Percentiles rank a stretch among this genome's conserved stretches.
Conservation (phyloP, 92 coral and sea anemone species). For the Paragorgia papillata region DNA sequence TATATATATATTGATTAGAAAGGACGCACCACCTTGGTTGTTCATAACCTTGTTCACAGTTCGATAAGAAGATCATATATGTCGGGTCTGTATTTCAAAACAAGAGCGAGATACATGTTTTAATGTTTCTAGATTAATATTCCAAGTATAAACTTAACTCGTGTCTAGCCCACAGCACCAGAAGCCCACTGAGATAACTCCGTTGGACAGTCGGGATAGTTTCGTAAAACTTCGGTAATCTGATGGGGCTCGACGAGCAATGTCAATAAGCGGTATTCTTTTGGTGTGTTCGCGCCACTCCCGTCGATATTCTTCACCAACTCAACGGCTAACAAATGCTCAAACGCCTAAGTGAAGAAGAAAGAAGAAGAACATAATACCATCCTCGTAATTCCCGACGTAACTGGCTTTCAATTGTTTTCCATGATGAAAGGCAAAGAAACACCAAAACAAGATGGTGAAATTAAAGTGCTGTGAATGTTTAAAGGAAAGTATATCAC, state of each 20-base stretch:
- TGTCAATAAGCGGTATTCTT: constrained; percentile 80
- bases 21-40: no score
- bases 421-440: no score
- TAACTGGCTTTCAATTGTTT: no score
- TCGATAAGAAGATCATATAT: no score
- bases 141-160: background rate
- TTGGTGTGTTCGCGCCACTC: constrained; percentile 72
- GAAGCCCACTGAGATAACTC: constrained; percentile 95
- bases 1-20: no score
- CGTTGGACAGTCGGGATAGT: constrained; percentile 94
- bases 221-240: constrained; percentile 79
- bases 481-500: no score
- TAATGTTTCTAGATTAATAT: no score
- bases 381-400: no score
- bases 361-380: background rate
- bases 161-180: constrained; percentile 43
- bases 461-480: no score
- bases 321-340: constrained; percentile 87
- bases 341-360: constrained; percentile 75
- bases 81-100: background rate
- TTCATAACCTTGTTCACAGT: no score
- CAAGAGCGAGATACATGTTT: background rate
- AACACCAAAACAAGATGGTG: no score
- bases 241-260: constrained; percentile 78
- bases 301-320: constrained; percentile 86